Base-by-base conservation (phyloP, 2,888 invertebrate species). In the Aspidiotus rigidus region DNA sequence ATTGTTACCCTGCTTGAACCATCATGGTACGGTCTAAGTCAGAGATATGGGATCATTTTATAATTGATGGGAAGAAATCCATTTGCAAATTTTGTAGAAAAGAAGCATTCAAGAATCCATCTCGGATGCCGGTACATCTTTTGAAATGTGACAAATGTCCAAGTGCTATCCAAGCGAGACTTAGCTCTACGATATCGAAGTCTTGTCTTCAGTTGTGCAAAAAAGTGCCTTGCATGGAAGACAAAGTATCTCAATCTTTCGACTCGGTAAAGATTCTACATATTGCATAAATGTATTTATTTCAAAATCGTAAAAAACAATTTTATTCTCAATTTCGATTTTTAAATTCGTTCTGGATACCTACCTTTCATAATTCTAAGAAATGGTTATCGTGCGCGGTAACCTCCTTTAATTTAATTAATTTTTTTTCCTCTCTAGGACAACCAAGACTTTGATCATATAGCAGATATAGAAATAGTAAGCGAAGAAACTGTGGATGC, bases 31-130 rank as follows among this genome's bases (percentile, higher is more conserved):
- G 49, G n/a, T 49, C 49, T 2, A 59, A 28, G 39, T 59, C 59
- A 9, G 59, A 59, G 9, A 39, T 59, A 13, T 59, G 59, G 59
- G 39, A 59, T 17, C 13, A 59, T 39, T 59, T 59, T 6, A 13
- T 39, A 59, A 59, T 39, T 28, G 39, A 28, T 7, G 59, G 59
- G 10, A 59, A 59, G 17, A 16, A 28, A 13, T 11, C 17, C 7
- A 59, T 59, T 28, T 59, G 59, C 13, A 59, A 17, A 17, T 59
- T 59, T 13, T 59, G 59, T 59, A 28, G 59, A 59, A 59, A 59
- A 28, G 59, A 59, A 10, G 16, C 59, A 2, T 59, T 17, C 59
- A 59, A 59, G 39, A 59, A 59, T 28, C 59, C 59, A 11, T 59
- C 59, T 28, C 17, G 59, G 13, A 59, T 59, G 59, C 59, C 59